Base-by-base conservation (phyloP, 1,140 invertebrate species). In the Caligus rogercresseyi region DNA sequence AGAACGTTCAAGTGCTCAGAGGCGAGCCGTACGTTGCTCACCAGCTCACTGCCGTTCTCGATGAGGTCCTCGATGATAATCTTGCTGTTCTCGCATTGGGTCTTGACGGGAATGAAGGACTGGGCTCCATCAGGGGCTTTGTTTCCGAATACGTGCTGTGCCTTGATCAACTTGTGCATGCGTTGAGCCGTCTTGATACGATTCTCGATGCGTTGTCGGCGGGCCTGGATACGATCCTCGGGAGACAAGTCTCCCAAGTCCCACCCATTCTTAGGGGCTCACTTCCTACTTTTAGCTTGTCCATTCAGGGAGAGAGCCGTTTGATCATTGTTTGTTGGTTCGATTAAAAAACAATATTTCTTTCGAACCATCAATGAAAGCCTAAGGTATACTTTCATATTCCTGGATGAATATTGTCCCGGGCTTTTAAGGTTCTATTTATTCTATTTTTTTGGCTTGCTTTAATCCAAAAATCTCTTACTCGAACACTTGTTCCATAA, bases 91-190 rank as follows among this genome's bases (percentile, higher is more conserved):
- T 13, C 54, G 16, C 24, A 21, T 56, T 56, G 54, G 2, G 24
- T 21, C 20, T 56, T 13, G 24, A 3, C 3, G 2, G 54, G 24
- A 18, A n/a, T 7, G 7, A 43, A 43, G 7, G 7, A 7, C n/a
- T 43, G 7, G n/a, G 7, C 2, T 15, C 1, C 18, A 1, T 60
- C 18, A 15, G 18, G 14, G 24, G 2, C 51, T 18, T 60, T 25
- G 15, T 53, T 14, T 2, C 57, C 57, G 19, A 60, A 60, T 1
- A 60, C 16, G n/a, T 60, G 24, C 57, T 60, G 23, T 11, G 25
- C 57, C 21, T 60, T 25, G 15, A 60, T 60, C 57, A 60, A 25
- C n/a, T 60, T 53, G 15, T 25, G 21, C 15, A 60, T 14, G 16
- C 21, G 14, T 60, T 43, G 21, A 25, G 57, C 57, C 13, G 57